A percentile compares a stretch with the other conserved stretches of the same genome.
phyloP scores from a whole-genome alignment of 2,797 vertebrate genomes.

The Muscicapa comitata region DNA sequence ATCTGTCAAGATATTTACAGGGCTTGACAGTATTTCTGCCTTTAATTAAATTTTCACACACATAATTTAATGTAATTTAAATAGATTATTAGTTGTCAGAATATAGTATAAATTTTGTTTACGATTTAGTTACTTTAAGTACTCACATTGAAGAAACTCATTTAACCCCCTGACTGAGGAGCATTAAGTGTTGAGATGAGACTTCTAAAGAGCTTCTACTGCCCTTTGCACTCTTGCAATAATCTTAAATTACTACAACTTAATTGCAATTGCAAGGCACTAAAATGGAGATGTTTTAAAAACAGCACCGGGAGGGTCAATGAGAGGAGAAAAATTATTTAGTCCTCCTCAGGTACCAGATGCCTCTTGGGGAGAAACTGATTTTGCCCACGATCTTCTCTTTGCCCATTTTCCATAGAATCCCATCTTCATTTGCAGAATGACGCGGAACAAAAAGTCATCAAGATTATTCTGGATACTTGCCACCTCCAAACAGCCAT shows the following conservation, averaged over 20 bases:
- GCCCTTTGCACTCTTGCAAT: slow-evolving; percentile 66
- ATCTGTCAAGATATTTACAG: slow-evolving; percentile 76
- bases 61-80: slow-evolving; percentile 79
- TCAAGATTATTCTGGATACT: slow-evolving; percentile 14
- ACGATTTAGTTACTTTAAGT: slow-evolving; percentile 80
- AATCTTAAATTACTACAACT: slow-evolving; percentile 73
- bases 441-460: slow-evolving; percentile 8
- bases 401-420: slow-evolving; percentile 1
- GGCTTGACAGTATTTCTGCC: slow-evolving; percentile 72
- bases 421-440: slow-evolving; percentile 1
- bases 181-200: slow-evolving; percentile 69
- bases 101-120: slow-evolving; percentile 82
- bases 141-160: slow-evolving; percentile 73
- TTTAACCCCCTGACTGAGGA: slow-evolving; percentile 75
- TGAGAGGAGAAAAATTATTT: slow-evolving; percentile 31
- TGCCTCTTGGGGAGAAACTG: background rate
- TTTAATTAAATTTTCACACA: slow-evolving; percentile 80
- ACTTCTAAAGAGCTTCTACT: slow-evolving; percentile 69
- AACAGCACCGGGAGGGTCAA: slow-evolving; percentile 20
- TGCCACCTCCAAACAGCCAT: slow-evolving; percentile 55
- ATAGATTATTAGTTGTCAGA: slow-evolving; percentile 83
- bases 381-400: background rate
- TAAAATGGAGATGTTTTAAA: slow-evolving; percentile 54
- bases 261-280: slow-evolving; percentile 71
- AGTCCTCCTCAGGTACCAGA: slow-evolving; percentile 47